Percentiles rank a stretch among this genome's conserved stretches.
phyloP scores from a whole-genome alignment of 2,797 vertebrate species.

The Gouania willdenowi region DNA sequence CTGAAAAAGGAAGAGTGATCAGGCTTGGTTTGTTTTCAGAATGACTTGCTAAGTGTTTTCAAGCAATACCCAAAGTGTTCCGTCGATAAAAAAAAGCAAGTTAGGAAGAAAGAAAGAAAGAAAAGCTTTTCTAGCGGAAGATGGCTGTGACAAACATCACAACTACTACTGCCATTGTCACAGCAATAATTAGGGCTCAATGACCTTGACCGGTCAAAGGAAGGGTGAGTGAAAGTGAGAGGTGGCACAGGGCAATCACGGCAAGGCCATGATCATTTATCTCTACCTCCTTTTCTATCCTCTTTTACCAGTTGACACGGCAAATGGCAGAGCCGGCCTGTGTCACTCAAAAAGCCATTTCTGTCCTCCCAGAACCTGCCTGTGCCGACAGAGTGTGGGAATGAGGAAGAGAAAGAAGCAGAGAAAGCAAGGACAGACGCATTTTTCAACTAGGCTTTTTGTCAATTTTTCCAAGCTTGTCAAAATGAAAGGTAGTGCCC shows the following conservation, averaged over 20 bases:
- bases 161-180: slow-evolving; percentile 5
- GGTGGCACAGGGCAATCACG: slow-evolving; percentile 48
- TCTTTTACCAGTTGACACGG: slow-evolving; percentile 54
- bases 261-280: slow-evolving; percentile 63
- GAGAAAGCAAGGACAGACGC: slow-evolving; percentile 18
- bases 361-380: slow-evolving; percentile 56
- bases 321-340: slow-evolving; percentile 58
- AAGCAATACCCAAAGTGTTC: background rate
- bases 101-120: background rate
- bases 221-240: slow-evolving; percentile 13
- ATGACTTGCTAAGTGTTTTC: background rate
- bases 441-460: slow-evolving; percentile 64
- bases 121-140: no score
- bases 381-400: slow-evolving; percentile 57
- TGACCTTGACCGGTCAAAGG: slow-evolving; percentile 17
- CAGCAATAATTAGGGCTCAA: slow-evolving; percentile 24
- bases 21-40: slow-evolving; percentile 9
- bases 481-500: slow-evolving; percentile 39
- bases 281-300: slow-evolving; percentile 57
- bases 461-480: slow-evolving; percentile 62
- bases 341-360: slow-evolving; percentile 78
- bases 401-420: slow-evolving; percentile 9
- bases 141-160: slow-evolving; percentile 16
- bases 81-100: background rate
- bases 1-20: slow-evolving; percentile 1